These are phyloP conservation scores for Glaucopsyche alexis DNA, from an alignment of 2,888 invertebrate genomes.

Conservation along the genomic window DNA sequence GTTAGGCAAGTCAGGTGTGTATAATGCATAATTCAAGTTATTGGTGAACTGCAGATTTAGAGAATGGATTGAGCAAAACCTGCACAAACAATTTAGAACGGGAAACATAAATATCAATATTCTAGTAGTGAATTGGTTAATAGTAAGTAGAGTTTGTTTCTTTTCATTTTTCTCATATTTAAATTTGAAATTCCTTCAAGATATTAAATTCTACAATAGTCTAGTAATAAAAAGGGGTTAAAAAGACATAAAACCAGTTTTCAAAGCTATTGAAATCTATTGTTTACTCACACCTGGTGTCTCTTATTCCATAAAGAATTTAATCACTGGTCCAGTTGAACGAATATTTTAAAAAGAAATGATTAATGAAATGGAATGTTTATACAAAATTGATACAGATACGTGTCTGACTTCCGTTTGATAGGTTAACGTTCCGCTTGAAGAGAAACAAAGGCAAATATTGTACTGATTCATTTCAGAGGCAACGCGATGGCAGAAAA, in stretches of 20 bases:
- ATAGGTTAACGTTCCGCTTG: constrained; percentile 26
- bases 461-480: constrained; percentile 20
- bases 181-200: neutral
- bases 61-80: constrained; percentile 12
- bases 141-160: neutral
- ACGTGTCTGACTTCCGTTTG: constrained; percentile 20
- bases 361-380: constrained; percentile 5
- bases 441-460: constrained; percentile 25
- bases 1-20: constrained; percentile 15
- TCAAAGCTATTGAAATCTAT: constrained; percentile 1
- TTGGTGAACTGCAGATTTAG: constrained; percentile 16
- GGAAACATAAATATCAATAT: neutral
- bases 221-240: neutral
- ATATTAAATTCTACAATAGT: neutral
- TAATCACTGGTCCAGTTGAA: neutral
- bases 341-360: neutral
- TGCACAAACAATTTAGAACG: neutral
- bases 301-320: neutral
- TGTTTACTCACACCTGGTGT: neutral
- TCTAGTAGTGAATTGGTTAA: neutral
- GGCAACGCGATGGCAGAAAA: neutral
- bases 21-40: constrained; percentile 10
- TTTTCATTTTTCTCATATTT: neutral
- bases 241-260: neutral
- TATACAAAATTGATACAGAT: constrained; percentile 16